Conservation (phyloP, 2,113 vertebrate species). For the Gallinago undulata region DNA sequence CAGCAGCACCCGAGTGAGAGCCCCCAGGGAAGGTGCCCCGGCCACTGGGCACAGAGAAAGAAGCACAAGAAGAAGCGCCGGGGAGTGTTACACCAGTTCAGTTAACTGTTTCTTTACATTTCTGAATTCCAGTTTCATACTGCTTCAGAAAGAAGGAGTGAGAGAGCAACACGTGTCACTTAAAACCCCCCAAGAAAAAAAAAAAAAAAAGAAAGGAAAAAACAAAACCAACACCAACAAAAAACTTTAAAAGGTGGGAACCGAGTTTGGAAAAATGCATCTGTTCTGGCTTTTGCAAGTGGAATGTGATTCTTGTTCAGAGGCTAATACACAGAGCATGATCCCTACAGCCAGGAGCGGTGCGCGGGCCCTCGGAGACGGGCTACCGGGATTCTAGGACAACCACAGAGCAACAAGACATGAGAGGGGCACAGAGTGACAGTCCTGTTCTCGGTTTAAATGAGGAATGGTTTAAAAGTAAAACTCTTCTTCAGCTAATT, state of each 20-base stretch:
- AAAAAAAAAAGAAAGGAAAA: neutral
- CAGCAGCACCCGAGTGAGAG: constrained; percentile 16
- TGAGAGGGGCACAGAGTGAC: constrained; percentile 49
- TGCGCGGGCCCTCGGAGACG: neutral
- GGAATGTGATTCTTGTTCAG: constrained; percentile 58
- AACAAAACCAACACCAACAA: neutral
- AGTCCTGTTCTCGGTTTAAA: constrained; percentile 61
- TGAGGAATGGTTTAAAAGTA: constrained; percentile 69
- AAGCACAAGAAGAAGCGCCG: neutral
- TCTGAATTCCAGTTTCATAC: constrained; percentile 40
- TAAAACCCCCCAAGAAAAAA: neutral
- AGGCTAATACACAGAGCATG: constrained; percentile 33
- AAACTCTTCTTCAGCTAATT: constrained; percentile 68
- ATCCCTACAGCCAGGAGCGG: constrained; percentile 16
- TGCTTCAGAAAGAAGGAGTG: constrained; percentile 23
- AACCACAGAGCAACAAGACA: constrained; percentile 60
- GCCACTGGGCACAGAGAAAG: neutral
- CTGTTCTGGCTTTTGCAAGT: constrained; percentile 59
- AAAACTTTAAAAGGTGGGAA: constrained; percentile 10
- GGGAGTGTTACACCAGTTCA: neutral
- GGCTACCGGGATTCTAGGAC: constrained; percentile 54
- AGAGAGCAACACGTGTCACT: constrained; percentile 7
- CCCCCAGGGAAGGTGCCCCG: neutral
- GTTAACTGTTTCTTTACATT: constrained; percentile 3
- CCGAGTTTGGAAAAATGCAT: constrained; percentile 21